A percentile compares a stretch with the other conserved stretches of the same genome.
Evolutionary conservation across 2,888 invertebrate genomes (phyloP).

Genomic region (Noctua comes): DNA sequence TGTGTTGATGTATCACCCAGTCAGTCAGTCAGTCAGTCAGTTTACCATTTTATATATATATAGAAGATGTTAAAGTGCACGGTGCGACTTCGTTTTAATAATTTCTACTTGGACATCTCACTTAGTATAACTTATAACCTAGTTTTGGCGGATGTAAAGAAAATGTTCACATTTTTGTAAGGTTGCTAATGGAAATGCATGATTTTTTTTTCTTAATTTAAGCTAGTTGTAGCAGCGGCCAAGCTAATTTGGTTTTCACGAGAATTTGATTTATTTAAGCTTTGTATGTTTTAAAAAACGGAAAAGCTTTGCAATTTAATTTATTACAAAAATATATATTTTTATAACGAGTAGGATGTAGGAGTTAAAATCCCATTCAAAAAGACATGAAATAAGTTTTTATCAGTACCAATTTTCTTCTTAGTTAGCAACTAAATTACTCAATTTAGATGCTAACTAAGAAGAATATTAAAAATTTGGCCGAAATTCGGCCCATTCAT

Average conservation of each 20-base stretch:
- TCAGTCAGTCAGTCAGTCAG: too few relatives aligned
- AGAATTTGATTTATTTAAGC: not conserved
- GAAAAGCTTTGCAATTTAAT: not conserved
- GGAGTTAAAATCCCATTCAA: not conserved
- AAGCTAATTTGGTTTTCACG: not conserved
- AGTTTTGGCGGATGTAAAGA: constrained; percentile 31
- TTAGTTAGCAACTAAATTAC: not conserved
- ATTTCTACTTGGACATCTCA: constrained; percentile 33
- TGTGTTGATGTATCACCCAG: too few relatives aligned
- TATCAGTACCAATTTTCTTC: not conserved
- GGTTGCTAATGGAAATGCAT: constrained; percentile 12
- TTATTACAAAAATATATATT: not conserved
- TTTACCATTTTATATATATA: too few relatives aligned
- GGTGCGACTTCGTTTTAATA: constrained; percentile 24
- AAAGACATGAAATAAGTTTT: not conserved
- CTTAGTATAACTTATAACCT: constrained; percentile 24
- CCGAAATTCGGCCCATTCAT: too few relatives aligned
- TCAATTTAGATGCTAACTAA: too few relatives aligned
- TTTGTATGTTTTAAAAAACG: not conserved
- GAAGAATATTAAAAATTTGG: too few relatives aligned
- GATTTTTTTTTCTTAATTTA: constrained; percentile 8
- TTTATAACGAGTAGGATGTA: too few relatives aligned
- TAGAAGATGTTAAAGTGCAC: constrained; percentile 23
- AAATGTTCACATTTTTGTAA: constrained; percentile 14
- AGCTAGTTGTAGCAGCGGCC: not conserved